Evolutionary conservation across 2,797 vertebrate genomes (phyloP).

Genomic region (Alauda arvensis): DNA sequence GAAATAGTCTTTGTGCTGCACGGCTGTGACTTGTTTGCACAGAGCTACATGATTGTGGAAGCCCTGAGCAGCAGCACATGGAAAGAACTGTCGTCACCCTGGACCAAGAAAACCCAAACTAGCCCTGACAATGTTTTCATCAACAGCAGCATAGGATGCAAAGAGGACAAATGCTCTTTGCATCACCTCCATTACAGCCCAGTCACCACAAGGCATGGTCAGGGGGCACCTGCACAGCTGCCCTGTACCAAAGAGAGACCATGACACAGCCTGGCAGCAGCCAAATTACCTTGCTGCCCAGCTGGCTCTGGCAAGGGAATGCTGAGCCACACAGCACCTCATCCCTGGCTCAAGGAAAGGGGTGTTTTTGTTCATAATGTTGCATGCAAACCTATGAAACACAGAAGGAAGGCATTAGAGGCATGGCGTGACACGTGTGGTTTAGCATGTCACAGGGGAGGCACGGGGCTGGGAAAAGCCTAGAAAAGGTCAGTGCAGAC

Average conservation of each 20-base stretch:
- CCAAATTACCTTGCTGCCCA: not conserved
- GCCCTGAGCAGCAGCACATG: accelerated
- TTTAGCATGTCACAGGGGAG: not conserved
- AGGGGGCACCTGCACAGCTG: not conserved
- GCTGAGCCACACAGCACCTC: not conserved
- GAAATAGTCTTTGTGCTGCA: not conserved
- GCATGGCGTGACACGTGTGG: not conserved
- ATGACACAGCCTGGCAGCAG: not conserved
- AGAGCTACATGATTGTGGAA: not conserved
- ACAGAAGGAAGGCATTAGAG: not conserved
- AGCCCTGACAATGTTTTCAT: not conserved
- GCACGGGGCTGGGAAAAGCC: not conserved
- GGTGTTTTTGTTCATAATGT: not conserved
- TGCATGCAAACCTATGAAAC: not conserved
- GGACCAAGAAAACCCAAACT: not conserved
- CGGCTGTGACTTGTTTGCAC: not conserved
- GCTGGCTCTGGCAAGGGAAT: not conserved
- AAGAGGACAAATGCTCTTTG: not conserved
- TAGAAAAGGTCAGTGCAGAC: constrained; percentile 31
- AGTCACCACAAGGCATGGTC: accelerated
- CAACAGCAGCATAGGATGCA: not conserved
- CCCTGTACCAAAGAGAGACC: not conserved
- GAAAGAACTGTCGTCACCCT: not conserved
- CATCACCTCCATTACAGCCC: not conserved
- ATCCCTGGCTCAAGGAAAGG: not conserved